phyloP scores from a whole-genome alignment of 2,113 vertebrate genomes.

The Lota lota region DNA sequence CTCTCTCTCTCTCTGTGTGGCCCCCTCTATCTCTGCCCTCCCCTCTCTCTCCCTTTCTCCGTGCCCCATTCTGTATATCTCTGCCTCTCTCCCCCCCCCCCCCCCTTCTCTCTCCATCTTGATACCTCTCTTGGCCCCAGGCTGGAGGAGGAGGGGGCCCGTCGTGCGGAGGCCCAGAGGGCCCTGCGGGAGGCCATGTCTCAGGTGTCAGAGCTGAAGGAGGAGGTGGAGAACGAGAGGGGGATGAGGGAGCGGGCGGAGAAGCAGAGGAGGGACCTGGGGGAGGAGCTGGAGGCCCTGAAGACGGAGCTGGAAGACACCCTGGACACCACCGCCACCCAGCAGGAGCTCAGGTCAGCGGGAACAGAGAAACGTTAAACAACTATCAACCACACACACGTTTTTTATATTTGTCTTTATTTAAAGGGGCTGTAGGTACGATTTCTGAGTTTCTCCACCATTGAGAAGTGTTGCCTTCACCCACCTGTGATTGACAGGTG shows the following conservation, averaged over 20 bases:
- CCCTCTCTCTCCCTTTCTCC: no score
- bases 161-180: constrained; percentile 78
- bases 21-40: no score
- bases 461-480: no score
- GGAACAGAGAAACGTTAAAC: background rate
- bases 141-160: constrained; percentile 80
- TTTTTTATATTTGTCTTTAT: background rate
- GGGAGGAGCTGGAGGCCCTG: constrained; percentile 88
- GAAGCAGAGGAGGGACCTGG: constrained; percentile 85
- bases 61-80: no score
- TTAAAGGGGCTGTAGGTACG: background rate
- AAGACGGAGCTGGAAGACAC: constrained; percentile 89
- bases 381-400: no score
- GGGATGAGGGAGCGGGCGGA: constrained; percentile 82
- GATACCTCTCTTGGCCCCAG: constrained; percentile 50
- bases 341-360: constrained; percentile 85
- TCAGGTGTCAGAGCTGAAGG: constrained; percentile 84
- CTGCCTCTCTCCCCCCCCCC: no score
- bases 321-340: constrained; percentile 85
- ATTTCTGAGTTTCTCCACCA: background rate
- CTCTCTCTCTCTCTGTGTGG: no score
- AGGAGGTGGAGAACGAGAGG: constrained; percentile 86
- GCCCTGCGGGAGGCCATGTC: constrained; percentile 81
- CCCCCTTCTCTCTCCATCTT: background rate
- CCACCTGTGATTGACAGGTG: no score